Percentiles rank a stretch among this genome's conserved stretches.
Conservation (phyloP, 2,113 vertebrate species). For the Steatornis caripensis region DNA sequence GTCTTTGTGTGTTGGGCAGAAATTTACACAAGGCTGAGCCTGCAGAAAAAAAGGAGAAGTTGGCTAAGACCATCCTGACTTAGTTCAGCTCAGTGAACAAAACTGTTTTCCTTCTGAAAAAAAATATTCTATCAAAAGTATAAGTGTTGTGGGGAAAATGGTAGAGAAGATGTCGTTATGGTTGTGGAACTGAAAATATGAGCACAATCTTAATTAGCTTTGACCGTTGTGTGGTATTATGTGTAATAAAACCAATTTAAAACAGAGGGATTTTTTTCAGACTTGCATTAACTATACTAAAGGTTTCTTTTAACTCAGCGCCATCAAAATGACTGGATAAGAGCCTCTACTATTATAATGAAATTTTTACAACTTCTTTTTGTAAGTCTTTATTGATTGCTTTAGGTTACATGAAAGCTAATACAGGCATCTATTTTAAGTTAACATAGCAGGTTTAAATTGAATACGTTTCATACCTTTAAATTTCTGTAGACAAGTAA, state of each 20-base stretch:
- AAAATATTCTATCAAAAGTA: not conserved
- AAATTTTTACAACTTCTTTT: not conserved
- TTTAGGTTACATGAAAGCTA: not conserved
- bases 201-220: not conserved
- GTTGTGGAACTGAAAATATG: not conserved
- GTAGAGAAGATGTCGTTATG: not conserved
- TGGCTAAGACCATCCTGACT: not conserved
- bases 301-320: not conserved
- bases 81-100: not conserved
- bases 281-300: not conserved
- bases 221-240: not conserved
- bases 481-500: not conserved
- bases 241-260: not conserved
- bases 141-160: not conserved
- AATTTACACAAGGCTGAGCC: not conserved
- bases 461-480: not conserved
- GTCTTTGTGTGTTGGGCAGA: not conserved
- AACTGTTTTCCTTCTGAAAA: not conserved
- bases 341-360: not conserved
- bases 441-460: not conserved
- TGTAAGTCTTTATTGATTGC: not conserved
- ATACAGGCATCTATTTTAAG: not conserved
- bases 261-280: not conserved
- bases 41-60: not conserved
- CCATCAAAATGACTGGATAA: not conserved